phyloP scores from a whole-genome alignment of 2,113 vertebrate species.

The Istiophorus platypterus region DNA sequence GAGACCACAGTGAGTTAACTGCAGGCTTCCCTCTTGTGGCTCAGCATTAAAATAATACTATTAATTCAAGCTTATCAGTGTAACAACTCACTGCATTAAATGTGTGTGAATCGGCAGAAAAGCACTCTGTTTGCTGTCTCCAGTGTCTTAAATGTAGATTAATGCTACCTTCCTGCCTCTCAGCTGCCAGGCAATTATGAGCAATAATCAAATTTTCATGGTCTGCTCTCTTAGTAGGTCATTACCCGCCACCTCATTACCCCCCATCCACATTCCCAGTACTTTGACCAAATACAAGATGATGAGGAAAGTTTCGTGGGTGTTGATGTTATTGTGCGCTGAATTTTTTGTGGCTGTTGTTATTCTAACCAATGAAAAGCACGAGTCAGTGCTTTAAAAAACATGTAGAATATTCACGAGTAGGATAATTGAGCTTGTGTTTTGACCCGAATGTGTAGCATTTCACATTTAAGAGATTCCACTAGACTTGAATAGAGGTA shows the following conservation, averaged over 20 bases:
- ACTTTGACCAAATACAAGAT: constrained; percentile 22
- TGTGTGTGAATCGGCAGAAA: constrained; percentile 88
- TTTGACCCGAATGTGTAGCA: neutral
- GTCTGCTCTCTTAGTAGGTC: constrained; percentile 86
- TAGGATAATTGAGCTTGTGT: neutral
- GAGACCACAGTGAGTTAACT: constrained; percentile 16
- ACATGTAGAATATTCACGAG: constrained; percentile 17
- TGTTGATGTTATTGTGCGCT: constrained; percentile 22
- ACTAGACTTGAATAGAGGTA: constrained; percentile 29
- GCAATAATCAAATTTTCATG: constrained; percentile 89
- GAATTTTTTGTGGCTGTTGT: constrained; percentile 7
- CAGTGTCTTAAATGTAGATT: constrained; percentile 91
- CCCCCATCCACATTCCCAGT: neutral
- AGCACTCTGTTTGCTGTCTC: constrained; percentile 81
- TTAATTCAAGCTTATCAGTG: constrained; percentile 55
- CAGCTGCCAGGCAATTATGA: constrained; percentile 92
- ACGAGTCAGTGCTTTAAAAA: constrained; percentile 12
- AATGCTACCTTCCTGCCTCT: constrained; percentile 90
- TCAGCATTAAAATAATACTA: constrained; percentile 51
- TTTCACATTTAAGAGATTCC: constrained; percentile 9
- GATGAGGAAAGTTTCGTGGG: constrained; percentile 61
- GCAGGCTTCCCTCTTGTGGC: constrained; percentile 25
- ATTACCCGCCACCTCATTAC: constrained; percentile 31
- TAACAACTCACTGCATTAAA: constrained; percentile 73
- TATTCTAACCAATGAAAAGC: constrained; percentile 1